Conservation (phyloP, 2,113 vertebrate species). For the Eretmodus cyanostictus region DNA sequence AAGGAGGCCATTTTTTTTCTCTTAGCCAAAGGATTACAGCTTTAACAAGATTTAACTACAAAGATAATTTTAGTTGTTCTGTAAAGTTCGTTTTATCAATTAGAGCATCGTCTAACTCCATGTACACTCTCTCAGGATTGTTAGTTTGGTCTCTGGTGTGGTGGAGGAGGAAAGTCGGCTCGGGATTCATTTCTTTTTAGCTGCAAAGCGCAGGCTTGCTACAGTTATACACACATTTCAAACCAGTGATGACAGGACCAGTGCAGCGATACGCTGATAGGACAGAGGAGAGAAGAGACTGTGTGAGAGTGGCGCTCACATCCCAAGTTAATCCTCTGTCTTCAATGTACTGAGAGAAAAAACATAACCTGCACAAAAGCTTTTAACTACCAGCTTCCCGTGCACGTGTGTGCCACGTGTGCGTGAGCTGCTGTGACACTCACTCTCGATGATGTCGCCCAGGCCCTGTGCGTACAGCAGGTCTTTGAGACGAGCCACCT, state of each 20-base stretch:
- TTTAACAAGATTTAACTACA: neutral
- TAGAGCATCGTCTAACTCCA: neutral
- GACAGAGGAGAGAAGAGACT: slow-evolving; percentile 57
- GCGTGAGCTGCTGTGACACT: slow-evolving; percentile 39
- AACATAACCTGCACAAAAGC: neutral
- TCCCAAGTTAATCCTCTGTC: neutral
- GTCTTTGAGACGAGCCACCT: slow-evolving; percentile 92
- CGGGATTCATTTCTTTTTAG: slow-evolving; percentile 20
- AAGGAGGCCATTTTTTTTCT: slow-evolving; percentile 44
- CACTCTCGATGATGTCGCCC: slow-evolving; percentile 97
- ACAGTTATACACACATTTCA: slow-evolving; percentile 75
- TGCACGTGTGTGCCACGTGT: neutral
- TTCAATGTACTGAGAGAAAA: neutral
- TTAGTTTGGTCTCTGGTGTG: slow-evolving; percentile 50
- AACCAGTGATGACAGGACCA: slow-evolving; percentile 61
- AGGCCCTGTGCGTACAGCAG: slow-evolving; percentile 91
- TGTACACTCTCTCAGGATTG: neutral
- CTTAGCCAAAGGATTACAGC: neutral
- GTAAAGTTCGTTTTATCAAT: neutral
- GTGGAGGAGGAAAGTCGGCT: slow-evolving; percentile 2
- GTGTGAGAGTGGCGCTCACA: slow-evolving; percentile 33
- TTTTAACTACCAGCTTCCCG: neutral
- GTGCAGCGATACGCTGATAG: slow-evolving; percentile 67
- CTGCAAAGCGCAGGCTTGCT: slow-evolving; percentile 62
- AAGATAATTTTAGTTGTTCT: neutral